Base-by-base conservation (phyloP, 2,888 invertebrate species). In the Apeira syringaria region DNA sequence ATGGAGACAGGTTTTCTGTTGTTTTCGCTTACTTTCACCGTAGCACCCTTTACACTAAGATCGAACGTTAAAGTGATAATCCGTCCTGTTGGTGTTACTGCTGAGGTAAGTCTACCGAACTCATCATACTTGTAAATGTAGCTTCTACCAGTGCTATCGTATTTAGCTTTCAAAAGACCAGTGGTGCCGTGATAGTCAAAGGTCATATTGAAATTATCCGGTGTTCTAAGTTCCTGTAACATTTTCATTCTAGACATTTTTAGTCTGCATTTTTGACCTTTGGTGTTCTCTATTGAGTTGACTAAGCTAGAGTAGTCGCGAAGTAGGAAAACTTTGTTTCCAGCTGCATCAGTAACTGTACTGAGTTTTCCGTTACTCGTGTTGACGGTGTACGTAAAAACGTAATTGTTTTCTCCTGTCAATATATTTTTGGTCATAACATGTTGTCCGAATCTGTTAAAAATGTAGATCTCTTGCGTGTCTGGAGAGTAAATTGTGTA, bases 401-500 rank as follows among this genome's bases (percentile, higher is more conserved):
- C 94, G 74, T 98, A 99, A 55, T 96, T 94, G 2, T 95, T 96
- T 79, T 97, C 97, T 0, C 97, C 97, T 0, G 98, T 98, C n/a
- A 99, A 88, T 47, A 99, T 98, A 70, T 98, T 98, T 59, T 95
- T 95, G 0, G 98, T 99, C 40, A 96, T 94, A 2, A 97, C 93
- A 70, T 99, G 99, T 74, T 98, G 98, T 0, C 99, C 99, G 69
- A 98, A 97, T 57, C 97, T 91, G 66, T 98, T 98, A 85, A 98
- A 98, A 12, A 97, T 94, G 66, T 97, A 98, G 47, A 97, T 95
- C 78, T 99, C 99, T 78, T 98, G 98, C 2, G 97, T 97, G 63
- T 98, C 98, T 0, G 98, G 97, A 0, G 98, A 97, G 65, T 96
- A 97, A 42, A 99, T 97, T 76, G 98, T 97, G 73, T 98, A 99